Percentiles rank a stretch among this genome's conserved stretches.
Conservation (phyloP, 2,113 vertebrate genomes). For the Hydropotes inermis region DNA sequence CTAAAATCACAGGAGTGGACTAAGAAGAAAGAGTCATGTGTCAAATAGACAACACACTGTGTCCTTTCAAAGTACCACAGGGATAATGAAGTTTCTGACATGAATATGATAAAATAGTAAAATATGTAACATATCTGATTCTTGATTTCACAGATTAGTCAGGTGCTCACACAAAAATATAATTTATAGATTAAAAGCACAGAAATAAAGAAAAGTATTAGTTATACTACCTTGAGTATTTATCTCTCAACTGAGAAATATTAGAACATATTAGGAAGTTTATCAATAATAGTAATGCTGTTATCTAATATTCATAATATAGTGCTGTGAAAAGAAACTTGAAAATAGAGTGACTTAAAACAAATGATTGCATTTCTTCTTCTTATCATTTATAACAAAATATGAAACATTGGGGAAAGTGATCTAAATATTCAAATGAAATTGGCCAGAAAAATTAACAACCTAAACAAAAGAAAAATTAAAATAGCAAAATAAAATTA, state of each 20-base stretch:
- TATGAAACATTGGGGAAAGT: neutral
- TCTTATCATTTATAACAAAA: neutral
- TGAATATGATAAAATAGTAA: conserved; percentile 75
- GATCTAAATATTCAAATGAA: neutral
- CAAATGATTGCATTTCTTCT: neutral
- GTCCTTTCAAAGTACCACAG: conserved; percentile 62
- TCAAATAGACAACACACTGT: conserved; percentile 53
- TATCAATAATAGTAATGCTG: neutral
- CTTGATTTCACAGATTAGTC: conserved; percentile 72
- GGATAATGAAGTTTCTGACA: conserved; percentile 59
- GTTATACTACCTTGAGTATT: neutral
- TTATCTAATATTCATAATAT: neutral
- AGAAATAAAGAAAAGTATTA: neutral
- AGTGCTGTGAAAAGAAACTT: neutral
- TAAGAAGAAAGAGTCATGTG: conserved; percentile 56
- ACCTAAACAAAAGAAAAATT: neutral
- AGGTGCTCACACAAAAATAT: conserved; percentile 51
- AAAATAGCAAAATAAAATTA: neutral
- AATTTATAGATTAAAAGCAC: neutral
- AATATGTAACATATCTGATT: conserved; percentile 67
- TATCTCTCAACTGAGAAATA: neutral
- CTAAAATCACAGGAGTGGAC: conserved; percentile 39
- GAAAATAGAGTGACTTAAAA: neutral
- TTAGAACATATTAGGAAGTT: neutral
- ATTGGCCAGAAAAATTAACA: neutral